Percentiles rank a stretch among this genome's conserved stretches.
Evolutionary conservation across 2,888 invertebrate genomes (phyloP).

Genomic region (Mythimna ferrago): DNA sequence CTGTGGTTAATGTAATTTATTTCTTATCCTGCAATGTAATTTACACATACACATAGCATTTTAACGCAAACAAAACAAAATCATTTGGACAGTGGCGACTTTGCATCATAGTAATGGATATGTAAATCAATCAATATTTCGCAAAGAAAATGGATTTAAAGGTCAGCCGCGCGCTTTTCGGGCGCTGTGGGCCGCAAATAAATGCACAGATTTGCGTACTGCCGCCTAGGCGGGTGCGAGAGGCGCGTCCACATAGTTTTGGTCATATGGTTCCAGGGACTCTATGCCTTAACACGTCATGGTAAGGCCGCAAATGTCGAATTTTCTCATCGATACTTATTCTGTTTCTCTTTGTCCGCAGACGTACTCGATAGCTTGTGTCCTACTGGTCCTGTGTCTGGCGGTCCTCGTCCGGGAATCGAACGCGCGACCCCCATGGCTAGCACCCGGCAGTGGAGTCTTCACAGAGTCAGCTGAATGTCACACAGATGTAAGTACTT

Average conservation of each 20-base stretch:
- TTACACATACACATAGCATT: conserved; percentile 2
- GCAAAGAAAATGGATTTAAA: too few species aligned
- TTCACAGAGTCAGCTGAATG: conserved; percentile 85
- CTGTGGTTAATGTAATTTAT: neutral
- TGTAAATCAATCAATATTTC: too few species aligned
- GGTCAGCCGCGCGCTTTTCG: too few species aligned
- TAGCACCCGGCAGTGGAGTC: conserved; percentile 74
- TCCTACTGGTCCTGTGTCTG: conserved; percentile 70
- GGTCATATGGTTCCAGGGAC: too few species aligned
- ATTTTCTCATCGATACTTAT: neutral
- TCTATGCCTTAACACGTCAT: too few species aligned
- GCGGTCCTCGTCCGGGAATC: conserved; percentile 71
- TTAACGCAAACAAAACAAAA: conserved; percentile 6
- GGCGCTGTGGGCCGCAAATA: too few species aligned
- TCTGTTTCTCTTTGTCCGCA: conserved; percentile 60
- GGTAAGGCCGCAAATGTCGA: too few species aligned
- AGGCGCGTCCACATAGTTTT: too few species aligned
- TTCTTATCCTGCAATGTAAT: conserved; percentile 7
- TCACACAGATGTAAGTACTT: conserved; percentile 82
- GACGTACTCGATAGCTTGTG: conserved; percentile 67
- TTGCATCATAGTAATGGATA: conserved; percentile 5
- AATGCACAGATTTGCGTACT: too few species aligned
- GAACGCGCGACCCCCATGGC: conserved; percentile 82
- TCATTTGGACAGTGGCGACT: conserved; percentile 8
- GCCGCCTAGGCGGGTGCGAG: too few species aligned